These are phyloP conservation scores for Avahi laniger DNA, from an alignment of 2,797 vertebrate genomes.

Conservation along the genomic window DNA sequence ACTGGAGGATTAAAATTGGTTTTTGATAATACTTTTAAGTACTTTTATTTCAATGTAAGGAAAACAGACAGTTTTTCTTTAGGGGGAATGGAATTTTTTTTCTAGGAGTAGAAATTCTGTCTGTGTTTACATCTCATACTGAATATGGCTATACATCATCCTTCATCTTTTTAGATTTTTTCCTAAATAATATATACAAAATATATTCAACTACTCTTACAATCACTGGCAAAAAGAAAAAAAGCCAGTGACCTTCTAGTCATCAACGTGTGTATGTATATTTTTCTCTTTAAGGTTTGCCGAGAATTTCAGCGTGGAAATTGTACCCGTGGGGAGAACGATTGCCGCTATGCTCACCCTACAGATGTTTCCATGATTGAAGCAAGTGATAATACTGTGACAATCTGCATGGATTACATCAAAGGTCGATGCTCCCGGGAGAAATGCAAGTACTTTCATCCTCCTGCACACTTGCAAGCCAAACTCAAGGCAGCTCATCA, in stretches of 20 bases:
- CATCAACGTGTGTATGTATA: slow-evolving; percentile 38
- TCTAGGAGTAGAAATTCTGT: neutral
- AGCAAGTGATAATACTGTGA: slow-evolving; percentile 97
- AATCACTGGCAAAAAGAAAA: slow-evolving; percentile 45
- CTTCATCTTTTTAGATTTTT: slow-evolving; percentile 27
- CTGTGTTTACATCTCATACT: neutral
- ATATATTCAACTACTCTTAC: neutral
- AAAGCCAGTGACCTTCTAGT: slow-evolving; percentile 18
- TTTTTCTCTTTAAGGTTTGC: slow-evolving; percentile 91
- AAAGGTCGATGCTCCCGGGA: slow-evolving; percentile 98
- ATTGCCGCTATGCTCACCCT: slow-evolving; percentile 98
- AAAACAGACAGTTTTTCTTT: slow-evolving; percentile 35
- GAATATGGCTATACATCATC: slow-evolving; percentile 4
- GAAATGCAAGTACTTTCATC: slow-evolving; percentile 99
- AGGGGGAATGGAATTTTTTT: neutral
- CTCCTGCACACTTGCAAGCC: slow-evolving; percentile 98
- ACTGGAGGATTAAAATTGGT: slow-evolving; percentile 27
- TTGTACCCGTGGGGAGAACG: slow-evolving; percentile 97
- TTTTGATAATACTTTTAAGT: slow-evolving; percentile 35
- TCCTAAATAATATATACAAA: neutral
- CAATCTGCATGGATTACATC: slow-evolving; percentile 99
- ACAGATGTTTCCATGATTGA: slow-evolving; percentile 97
- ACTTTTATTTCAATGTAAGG: neutral
- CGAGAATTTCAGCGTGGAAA: slow-evolving; percentile 98
- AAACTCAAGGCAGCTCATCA: slow-evolving; percentile 98